These are phyloP conservation scores for Hyppa rectilinea DNA, from an alignment of 2,888 invertebrate species.

Conservation along the genomic window DNA sequence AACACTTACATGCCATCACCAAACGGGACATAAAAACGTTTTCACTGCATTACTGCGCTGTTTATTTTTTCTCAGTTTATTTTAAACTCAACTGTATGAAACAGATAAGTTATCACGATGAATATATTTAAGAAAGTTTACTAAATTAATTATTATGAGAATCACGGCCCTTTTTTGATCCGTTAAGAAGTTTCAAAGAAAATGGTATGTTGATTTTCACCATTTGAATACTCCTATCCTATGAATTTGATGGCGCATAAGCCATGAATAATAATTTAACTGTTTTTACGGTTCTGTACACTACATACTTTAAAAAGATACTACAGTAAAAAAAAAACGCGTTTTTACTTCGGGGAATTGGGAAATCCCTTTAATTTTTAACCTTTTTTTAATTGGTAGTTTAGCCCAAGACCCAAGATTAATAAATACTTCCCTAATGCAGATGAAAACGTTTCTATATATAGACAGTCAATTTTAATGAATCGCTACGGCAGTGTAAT, in stretches of 20 bases:
- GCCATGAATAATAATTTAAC: no score
- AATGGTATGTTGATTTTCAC: background rate
- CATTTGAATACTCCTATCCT: background rate
- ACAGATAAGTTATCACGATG: no score
- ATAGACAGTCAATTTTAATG: slow-evolving; percentile 44
- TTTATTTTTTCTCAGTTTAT: background rate
- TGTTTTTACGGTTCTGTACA: no score
- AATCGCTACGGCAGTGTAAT: slow-evolving; percentile 53
- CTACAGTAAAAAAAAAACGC: no score
- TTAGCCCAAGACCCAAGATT: no score
- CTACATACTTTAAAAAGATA: no score
- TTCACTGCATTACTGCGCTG: slow-evolving; percentile 23
- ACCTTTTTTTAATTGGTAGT: no score
- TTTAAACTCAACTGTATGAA: background rate
- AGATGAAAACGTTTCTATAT: slow-evolving; percentile 55
- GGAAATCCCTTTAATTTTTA: no score
- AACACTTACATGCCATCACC: slow-evolving; percentile 68
- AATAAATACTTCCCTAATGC: background rate
- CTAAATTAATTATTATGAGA: no score
- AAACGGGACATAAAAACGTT: slow-evolving; percentile 51
- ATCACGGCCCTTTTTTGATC: no score
- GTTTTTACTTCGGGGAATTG: no score
- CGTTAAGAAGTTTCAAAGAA: background rate
- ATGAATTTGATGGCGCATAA: background rate
- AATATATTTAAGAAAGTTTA: no score